Base-by-base conservation (phyloP, 2,797 vertebrate species). In the Protosalanx chinensis region DNA sequence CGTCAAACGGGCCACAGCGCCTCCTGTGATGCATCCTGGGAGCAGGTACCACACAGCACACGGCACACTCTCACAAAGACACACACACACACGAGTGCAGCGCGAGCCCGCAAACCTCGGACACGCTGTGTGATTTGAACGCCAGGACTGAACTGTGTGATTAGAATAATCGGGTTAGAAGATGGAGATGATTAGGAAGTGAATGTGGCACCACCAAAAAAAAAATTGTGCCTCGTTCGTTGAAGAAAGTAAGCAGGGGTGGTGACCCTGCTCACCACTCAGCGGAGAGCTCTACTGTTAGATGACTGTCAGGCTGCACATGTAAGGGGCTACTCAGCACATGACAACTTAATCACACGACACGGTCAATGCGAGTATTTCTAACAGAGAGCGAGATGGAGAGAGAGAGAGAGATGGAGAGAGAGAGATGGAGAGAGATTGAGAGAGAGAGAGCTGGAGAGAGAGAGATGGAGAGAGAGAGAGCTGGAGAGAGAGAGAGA, bases 1-100 rank as follows among this genome's bases (percentile, higher is more conserved):
- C 89, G 88, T 89, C 88, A 85, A 81, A 85, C 86, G 77, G 85
- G 77, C 83, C 86, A 89, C 86, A 88, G 85, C 83, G 86, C 83
- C 87, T 87, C 85, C 79, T 77, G 86, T 82, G 81, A 86, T 90
- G 83, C 83, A 83, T 79, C 81, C 72, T 18, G 70, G 67, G 83
- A 87, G 82, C 77, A 80, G 81, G 85, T 84, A 90, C 85, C 10
- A 46, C 3, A 46, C 41, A 88, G 86, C 88, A 86, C 80, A 88
- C 84, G 85, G 72, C 77, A 86, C 78, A 12, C 53, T 56, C n/a
- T 16, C 29, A 67, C 51, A 53, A 61, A 51, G 53, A 64, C 56
- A 8, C 65, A 67, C 70, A 75, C 64, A 73, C 0, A 49, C 6
- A 65, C 53, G 29, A 3, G 13, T 23, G 29, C 18, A 51, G 41